phyloP scores from a whole-genome alignment of 2,888 invertebrate species.

The Drosophila paramelanica region DNA sequence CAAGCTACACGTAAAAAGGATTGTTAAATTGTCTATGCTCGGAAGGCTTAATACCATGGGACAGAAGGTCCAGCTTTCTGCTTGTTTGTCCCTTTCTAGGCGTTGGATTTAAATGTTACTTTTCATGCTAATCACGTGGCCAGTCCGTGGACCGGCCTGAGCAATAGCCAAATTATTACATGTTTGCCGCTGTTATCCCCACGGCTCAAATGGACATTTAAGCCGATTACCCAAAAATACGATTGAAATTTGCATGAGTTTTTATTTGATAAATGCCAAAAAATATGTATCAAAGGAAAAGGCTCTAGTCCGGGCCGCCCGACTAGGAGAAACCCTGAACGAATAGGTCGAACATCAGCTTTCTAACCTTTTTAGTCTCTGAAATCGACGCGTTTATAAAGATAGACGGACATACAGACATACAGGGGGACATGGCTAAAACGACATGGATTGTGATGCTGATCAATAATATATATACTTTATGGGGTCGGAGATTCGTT shows the following conservation, averaged over 20 bases:
- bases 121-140: constrained; percentile 72
- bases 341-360: no score
- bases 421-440: no score
- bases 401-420: no score
- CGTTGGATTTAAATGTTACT: constrained; percentile 68
- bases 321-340: no score
- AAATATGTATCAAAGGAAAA: background rate
- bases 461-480: no score
- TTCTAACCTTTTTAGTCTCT: no score
- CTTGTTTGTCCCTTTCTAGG: constrained; percentile 63
- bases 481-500: no score
- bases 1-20: constrained; percentile 70
- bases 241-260: constrained; percentile 67
- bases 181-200: constrained; percentile 48
- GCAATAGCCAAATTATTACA: constrained; percentile 32
- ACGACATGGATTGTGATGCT: no score
- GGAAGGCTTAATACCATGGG: constrained; percentile 20
- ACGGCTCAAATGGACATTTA: constrained; percentile 70
- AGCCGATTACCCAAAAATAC: constrained; percentile 74
- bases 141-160: constrained; percentile 3
- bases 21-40: constrained; percentile 71
- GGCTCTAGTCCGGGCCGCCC: no score
- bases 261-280: constrained; percentile 23
- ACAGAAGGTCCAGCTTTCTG: constrained; percentile 25
- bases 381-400: no score